Conservation (phyloP, 2,113 vertebrate genomes). For the Tenrec ecaudatus region DNA sequence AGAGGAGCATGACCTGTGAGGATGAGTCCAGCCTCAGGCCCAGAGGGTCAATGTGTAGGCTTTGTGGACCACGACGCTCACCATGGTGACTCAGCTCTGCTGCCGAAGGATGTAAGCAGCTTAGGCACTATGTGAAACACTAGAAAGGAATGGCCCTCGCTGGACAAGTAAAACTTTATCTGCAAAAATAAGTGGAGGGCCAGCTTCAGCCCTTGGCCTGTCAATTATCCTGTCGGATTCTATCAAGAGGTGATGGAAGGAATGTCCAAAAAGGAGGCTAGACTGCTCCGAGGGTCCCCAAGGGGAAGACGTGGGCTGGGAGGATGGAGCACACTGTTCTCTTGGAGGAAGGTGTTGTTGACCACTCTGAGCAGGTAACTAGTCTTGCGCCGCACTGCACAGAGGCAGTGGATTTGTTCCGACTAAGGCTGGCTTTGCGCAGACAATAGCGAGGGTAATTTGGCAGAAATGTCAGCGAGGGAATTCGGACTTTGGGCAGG, state of each 20-base stretch:
- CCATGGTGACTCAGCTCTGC: background rate
- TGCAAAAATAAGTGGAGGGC: background rate
- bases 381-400: background rate
- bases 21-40: too few relatives aligned
- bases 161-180: conserved; percentile 36
- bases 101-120: background rate
- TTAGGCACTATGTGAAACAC: background rate
- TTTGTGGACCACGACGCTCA: background rate
- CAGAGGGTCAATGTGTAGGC: too few relatives aligned
- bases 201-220: background rate
- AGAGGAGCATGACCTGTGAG: background rate
- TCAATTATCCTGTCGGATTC: background rate
- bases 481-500: background rate
- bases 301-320: background rate
- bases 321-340: background rate
- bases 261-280: background rate
- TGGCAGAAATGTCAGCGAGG: background rate
- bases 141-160: background rate
- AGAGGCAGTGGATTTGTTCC: background rate
- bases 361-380: background rate
- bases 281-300: background rate
- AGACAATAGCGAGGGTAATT: background rate
- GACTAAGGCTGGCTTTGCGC: background rate
- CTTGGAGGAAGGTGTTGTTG: conserved; percentile 7
- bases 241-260: background rate